These are phyloP conservation scores for Solenodon paradoxus DNA, from an alignment of 2,113 vertebrate genomes.

Conservation along the genomic window DNA sequence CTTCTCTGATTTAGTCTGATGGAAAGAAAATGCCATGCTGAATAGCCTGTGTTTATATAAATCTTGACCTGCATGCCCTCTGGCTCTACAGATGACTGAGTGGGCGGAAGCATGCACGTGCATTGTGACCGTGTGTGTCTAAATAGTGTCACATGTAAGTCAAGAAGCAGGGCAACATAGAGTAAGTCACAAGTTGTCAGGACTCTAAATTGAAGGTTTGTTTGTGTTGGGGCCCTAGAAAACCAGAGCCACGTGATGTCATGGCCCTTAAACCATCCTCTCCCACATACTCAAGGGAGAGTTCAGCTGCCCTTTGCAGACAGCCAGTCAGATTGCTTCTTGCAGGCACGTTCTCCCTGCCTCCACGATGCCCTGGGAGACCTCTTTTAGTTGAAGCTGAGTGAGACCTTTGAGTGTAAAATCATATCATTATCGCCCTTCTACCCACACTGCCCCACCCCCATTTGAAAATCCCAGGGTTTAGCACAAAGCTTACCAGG, in stretches of 20 bases:
- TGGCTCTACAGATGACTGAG: constrained; percentile 56
- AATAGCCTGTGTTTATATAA: constrained; percentile 44
- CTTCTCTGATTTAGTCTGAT: constrained; percentile 22
- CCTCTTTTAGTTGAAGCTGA: not conserved
- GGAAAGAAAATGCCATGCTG: not conserved
- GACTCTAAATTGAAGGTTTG: constrained; percentile 69
- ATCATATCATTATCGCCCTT: not conserved
- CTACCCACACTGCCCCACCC: not conserved
- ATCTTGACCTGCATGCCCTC: constrained; percentile 34
- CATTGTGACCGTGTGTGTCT: constrained; percentile 62
- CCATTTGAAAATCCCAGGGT: not conserved
- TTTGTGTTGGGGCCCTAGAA: constrained; percentile 46
- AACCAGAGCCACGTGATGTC: constrained; percentile 8
- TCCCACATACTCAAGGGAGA: constrained; percentile 46
- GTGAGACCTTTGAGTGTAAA: not conserved
- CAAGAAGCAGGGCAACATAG: constrained; percentile 43
- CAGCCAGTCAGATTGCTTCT: not conserved
- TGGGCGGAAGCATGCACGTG: constrained; percentile 50
- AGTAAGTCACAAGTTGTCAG: constrained; percentile 68
- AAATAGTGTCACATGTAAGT: constrained; percentile 69
- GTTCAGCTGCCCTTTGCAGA: not conserved
- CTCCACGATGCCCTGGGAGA: not conserved
- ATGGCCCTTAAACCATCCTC: constrained; percentile 20
- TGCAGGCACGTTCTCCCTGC: not conserved
- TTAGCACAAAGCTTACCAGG: constrained; percentile 23